Conservation (phyloP, 2,797 vertebrate genomes). For the Molothrus ater region DNA sequence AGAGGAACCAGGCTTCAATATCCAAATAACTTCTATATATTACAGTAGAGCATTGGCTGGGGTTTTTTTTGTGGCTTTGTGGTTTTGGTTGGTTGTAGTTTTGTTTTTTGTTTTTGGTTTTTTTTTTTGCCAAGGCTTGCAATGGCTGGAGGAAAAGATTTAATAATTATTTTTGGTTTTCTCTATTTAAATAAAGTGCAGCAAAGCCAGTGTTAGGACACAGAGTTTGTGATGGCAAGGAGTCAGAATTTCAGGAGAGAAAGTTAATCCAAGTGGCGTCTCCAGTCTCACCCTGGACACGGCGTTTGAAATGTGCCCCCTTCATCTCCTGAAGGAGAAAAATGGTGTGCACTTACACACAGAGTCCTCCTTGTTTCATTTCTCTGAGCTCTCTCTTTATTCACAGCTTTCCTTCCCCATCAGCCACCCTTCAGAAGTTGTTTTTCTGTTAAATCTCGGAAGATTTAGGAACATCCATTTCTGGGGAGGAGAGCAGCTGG, state of each 20-base stretch:
- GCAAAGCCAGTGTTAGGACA: neutral
- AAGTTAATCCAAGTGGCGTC: neutral
- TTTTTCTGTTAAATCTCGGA: neutral
- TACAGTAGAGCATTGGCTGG: accelerated
- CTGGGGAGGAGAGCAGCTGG: neutral
- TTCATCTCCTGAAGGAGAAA: neutral
- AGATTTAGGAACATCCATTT: neutral
- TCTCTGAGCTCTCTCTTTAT: neutral
- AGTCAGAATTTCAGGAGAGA: neutral
- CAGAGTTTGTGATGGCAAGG: neutral
- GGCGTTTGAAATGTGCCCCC: neutral
- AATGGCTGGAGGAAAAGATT: neutral
- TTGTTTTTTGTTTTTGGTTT: neutral
- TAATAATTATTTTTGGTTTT: neutral
- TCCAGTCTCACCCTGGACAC: accelerated
- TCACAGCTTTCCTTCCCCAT: neutral
- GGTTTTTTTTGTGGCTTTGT: neutral
- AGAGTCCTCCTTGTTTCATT: neutral
- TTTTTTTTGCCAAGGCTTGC: neutral
- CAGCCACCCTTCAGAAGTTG: neutral
- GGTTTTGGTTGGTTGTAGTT: no score
- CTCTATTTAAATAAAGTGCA: neutral
- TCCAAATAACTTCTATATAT: neutral
- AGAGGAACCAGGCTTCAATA: neutral
- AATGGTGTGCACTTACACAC: neutral